Evolutionary conservation across 2,113 vertebrate species (phyloP), one percentile per base, ranked within the genome.

Genomic region (Ailuropoda melanoleuca): DNA sequence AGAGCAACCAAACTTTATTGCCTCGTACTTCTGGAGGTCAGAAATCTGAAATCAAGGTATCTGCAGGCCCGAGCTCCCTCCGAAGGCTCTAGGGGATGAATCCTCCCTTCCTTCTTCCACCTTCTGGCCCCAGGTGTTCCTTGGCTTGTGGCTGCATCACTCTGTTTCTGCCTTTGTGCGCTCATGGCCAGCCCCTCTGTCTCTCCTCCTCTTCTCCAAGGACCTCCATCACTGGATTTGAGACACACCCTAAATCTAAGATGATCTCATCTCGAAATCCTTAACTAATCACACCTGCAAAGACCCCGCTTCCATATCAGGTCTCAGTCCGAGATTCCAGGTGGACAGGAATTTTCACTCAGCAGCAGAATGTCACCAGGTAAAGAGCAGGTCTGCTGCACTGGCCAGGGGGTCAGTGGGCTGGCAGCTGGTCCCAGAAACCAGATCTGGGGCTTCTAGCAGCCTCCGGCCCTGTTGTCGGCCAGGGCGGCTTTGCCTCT

Each of bases 291-390:
- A 23, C 0, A 17, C 50, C 46, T 88, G 23, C 64, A 81, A 56
- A 94, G 43, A 60, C 70, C 81, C 60, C 53, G 9, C 56, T 77
- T 91, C 90, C 58, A n/a, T 31, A 8, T 66, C 58, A 88, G 90
- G 8, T 46, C 62, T 29, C 1, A 6, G 90, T 88, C 88, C 78
- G 60, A 87, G 53, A 31, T 70, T 91, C 18, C 48, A 31, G n/a
- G 29, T 84, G 29, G 68, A 50, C 48, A 1, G 66, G 53, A 85
- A 37, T 74, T 53, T 39, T n/a, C 18, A 55, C 29, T 68, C 31
- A 24, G 66, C 8, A 80, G 24, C 39, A 64, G 48, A 55, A 15
- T 62, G 84, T 29, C 55, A 3, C 46, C 46, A 58, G 70, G n/a
- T 21, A 18, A 46, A 68, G 29, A 34, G 62, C 43, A 46, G 50